phyloP scores from a whole-genome alignment of 2,113 vertebrate species.

The Erythrolamprus reginae region DNA sequence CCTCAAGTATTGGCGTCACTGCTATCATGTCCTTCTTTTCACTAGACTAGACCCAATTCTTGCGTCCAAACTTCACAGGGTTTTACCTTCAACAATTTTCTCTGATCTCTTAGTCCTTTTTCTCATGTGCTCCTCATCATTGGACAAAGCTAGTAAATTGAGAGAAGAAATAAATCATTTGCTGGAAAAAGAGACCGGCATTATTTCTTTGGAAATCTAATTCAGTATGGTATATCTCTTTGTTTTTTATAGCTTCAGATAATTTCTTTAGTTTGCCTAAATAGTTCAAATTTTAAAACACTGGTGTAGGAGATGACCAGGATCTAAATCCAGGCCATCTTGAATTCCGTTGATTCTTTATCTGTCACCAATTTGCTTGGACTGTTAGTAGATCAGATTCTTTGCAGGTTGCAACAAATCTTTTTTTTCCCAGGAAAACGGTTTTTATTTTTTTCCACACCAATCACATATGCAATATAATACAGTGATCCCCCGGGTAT shows the following conservation, averaged over 20 bases:
- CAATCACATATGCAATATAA: too few relatives aligned
- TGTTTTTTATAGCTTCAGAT: neutral
- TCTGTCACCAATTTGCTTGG: too few relatives aligned
- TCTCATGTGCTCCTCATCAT: neutral
- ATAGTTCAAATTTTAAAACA: neutral
- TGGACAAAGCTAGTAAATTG: neutral
- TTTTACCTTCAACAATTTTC: constrained; percentile 19
- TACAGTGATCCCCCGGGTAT: too few relatives aligned
- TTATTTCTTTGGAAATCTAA: neutral
- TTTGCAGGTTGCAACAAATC: too few relatives aligned
- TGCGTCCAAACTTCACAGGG: neutral
- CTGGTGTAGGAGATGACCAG: neutral
- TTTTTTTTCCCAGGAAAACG: too few relatives aligned
- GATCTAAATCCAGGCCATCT: neutral
- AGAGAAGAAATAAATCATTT: neutral
- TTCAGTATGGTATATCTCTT: neutral
- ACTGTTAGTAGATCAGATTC: too few relatives aligned
- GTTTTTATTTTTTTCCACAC: too few relatives aligned
- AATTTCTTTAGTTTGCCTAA: neutral
- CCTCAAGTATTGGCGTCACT: too few relatives aligned
- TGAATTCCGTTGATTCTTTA: neutral
- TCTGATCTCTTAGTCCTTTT: constrained; percentile 13
- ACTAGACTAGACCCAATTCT: neutral
- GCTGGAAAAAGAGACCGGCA: neutral
- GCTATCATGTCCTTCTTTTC: too few relatives aligned